Base-by-base conservation (phyloP, 2,888 invertebrate species). In the Andrena flavipes region DNA sequence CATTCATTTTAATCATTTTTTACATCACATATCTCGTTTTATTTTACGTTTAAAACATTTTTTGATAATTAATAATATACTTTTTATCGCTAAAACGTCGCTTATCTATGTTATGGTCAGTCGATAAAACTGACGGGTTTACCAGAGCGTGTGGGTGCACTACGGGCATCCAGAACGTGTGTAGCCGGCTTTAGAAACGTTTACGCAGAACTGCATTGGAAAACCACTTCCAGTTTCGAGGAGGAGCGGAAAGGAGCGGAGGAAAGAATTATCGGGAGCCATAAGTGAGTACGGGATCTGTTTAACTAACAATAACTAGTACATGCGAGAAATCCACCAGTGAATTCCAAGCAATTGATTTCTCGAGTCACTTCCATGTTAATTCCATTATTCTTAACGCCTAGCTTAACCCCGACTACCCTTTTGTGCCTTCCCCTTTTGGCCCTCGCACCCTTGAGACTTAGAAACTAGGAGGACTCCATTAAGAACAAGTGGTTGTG, bases 301-400 rank as follows among this genome's bases (percentile, higher is more conserved):
- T 67, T 84, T 81, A 84, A 89, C 87, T 90, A 90, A 42, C 13
- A 3, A 42, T 42, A 42, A 42, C 3, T 16, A 16, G 80, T 70
- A 76, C 70, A 48, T 80, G 83, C 70, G 85, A 89, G 86, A 88
- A 90, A 82, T 90, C 88, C 87, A 33, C 74, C 62, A 71, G 75
- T 75, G 69, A 73, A 88, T 85, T 87, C 84, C 72, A 80, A 65
- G 81, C 70, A 35, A 64, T 79, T 71, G 76, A 71, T 81, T 83
- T 16, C 42, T 42, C 42, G 4, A 42, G 42, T 75, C 77, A 51
- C 72, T 35, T 65, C 78, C 49, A 62, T 82, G 76, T 87, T 90
- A 89, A 90, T 90, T 86, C 82, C 84, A 80, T 88, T 85, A 86
- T 84, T 83, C 89, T 88, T 80, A 83, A 89, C 83, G 84, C 84